Percentiles rank a stretch among this genome's conserved stretches.
phyloP scores from a whole-genome alignment of 2,113 vertebrate species.

The Oreotragus oreotragus region DNA sequence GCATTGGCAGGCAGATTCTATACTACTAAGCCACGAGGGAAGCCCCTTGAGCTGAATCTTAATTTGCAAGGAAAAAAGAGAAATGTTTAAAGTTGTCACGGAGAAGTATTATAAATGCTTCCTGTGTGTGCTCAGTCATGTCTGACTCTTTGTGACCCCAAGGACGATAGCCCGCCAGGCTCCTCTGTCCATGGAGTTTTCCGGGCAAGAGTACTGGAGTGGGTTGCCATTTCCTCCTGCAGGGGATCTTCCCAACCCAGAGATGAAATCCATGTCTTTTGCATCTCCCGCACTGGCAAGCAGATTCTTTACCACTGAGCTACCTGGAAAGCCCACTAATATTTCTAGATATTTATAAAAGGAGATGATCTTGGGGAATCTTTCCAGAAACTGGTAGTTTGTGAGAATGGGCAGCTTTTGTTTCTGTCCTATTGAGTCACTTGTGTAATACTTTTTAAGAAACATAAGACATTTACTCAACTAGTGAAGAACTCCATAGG shows the following conservation, averaged over 20 bases:
- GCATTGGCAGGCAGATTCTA: background rate
- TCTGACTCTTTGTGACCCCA: background rate
- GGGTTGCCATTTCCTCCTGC: background rate
- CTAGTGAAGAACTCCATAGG: background rate
- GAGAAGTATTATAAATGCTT: background rate
- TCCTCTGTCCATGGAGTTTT: background rate
- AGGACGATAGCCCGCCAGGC: background rate
- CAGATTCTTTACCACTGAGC: background rate
- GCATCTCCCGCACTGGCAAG: background rate
- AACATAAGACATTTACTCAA: background rate
- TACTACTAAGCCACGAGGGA: background rate
- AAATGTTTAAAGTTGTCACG: background rate
- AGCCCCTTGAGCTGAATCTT: background rate
- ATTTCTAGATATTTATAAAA: background rate
- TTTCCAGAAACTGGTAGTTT: background rate
- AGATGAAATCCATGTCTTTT: background rate
- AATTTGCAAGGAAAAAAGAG: background rate
- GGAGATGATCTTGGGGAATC: background rate
- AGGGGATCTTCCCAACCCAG: background rate
- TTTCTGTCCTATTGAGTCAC: background rate
- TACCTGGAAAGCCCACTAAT: background rate
- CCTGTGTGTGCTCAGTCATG: background rate
- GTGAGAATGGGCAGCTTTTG: background rate
- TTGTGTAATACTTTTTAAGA: background rate
- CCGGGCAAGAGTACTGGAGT: background rate